Evolutionary conservation across 2,797 vertebrate species (phyloP).

Genomic region (Hydrophis major): DNA sequence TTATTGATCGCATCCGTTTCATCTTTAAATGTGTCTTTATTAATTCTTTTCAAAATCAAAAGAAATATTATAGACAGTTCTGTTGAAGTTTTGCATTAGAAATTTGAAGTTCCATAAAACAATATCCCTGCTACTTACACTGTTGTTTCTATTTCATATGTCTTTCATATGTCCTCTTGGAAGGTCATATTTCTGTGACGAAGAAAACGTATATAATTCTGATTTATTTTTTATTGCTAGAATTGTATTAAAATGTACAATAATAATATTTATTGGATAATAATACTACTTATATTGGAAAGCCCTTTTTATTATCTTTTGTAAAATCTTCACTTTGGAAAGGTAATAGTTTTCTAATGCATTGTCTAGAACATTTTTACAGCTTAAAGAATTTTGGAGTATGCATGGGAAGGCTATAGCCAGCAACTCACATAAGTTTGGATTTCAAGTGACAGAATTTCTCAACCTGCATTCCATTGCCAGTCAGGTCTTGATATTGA

Average conservation of each 20-base stretch:
- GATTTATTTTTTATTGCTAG: not conserved
- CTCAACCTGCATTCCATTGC: not conserved
- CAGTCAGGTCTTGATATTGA: not conserved
- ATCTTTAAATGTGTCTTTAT: slow-evolving; percentile 50
- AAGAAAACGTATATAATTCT: not conserved
- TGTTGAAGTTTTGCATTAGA: slow-evolving; percentile 17
- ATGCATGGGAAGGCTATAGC: not conserved
- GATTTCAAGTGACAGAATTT: not conserved
- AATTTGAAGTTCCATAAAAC: slow-evolving; percentile 40
- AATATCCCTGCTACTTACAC: slow-evolving; percentile 14
- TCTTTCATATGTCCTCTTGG: slow-evolving; percentile 39
- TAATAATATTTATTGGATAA: not conserved
- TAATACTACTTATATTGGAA: not conserved
- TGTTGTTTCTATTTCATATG: slow-evolving; percentile 21
- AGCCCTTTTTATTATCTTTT: not conserved
- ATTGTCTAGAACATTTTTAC: not conserved
- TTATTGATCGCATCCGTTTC: slow-evolving; percentile 59
- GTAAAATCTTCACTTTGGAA: not conserved
- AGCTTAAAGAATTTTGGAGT: not conserved
- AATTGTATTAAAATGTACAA: slow-evolving; percentile 1
- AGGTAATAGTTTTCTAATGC: not conserved
- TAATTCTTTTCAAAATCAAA: slow-evolving; percentile 50
- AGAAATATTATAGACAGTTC: slow-evolving; percentile 38
- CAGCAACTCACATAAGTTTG: not conserved
- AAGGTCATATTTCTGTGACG: not conserved